phyloP scores from a whole-genome alignment of 2,888 invertebrate species.

The Spilosoma lubricipeda region DNA sequence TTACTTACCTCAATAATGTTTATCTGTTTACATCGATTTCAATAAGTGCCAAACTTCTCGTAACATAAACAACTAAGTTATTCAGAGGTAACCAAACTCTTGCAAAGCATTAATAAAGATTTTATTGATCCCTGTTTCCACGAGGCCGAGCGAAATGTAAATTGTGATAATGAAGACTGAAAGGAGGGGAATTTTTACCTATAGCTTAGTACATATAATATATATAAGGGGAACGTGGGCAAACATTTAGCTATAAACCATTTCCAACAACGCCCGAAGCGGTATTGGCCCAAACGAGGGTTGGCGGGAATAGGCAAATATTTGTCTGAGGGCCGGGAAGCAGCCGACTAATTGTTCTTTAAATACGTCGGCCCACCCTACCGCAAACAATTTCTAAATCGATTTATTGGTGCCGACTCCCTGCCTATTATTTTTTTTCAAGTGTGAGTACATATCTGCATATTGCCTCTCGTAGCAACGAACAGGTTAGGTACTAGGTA shows the following conservation, averaged over 20 bases:
- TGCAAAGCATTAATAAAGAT: conserved; percentile 25
- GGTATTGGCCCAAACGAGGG: conserved; percentile 77
- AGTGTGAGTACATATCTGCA: conserved; percentile 50
- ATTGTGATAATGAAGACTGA: conserved; percentile 58
- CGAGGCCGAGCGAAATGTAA: conserved; percentile 42
- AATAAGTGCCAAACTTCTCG: conserved; percentile 25
- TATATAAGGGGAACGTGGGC: conserved; percentile 72
- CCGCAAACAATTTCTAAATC: conserved; percentile 80
- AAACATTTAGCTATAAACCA: conserved; percentile 81
- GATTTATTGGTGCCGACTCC: conserved; percentile 78
- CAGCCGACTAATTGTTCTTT: conserved; percentile 85
- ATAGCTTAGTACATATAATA: conserved; percentile 56
- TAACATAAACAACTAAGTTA: conserved; percentile 33
- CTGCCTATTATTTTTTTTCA: conserved; percentile 66
- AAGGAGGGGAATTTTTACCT: conserved; percentile 68
- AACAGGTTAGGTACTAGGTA: conserved; percentile 66
- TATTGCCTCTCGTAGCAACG: conserved; percentile 54
- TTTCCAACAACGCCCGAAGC: conserved; percentile 77
- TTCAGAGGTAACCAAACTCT: conserved; percentile 27
- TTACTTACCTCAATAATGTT: conserved; percentile 7
- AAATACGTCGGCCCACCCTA: conserved; percentile 82
- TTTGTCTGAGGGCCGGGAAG: conserved; percentile 81
- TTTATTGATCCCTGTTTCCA: conserved; percentile 38
- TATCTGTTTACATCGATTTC: conserved; percentile 18
- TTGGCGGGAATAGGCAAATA: conserved; percentile 85